Percentiles rank a stretch among this genome's conserved stretches.
phyloP scores from a whole-genome alignment of 2,797 vertebrate genomes.

The Darevskia mixta region DNA sequence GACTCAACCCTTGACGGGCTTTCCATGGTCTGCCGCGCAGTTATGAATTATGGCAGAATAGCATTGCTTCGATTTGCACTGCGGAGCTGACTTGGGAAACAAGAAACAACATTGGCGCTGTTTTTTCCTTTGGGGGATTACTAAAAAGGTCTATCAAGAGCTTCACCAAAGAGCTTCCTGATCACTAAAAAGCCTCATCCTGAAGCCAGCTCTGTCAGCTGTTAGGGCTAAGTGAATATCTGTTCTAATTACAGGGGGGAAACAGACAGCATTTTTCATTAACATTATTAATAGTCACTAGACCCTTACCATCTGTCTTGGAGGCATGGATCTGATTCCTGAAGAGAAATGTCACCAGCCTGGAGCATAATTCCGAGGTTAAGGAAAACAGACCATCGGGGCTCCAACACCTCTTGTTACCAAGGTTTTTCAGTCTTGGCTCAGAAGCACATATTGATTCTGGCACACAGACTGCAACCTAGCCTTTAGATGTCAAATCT shows the following conservation, averaged over 20 bases:
- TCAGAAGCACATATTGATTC: conserved; percentile 2
- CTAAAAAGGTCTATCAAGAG: conserved; percentile 49
- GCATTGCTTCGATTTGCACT: neutral
- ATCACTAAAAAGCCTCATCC: conserved; percentile 5
- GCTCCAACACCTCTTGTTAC: neutral
- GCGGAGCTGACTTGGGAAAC: neutral
- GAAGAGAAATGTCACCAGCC: conserved; percentile 38
- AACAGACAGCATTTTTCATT: conserved; percentile 35
- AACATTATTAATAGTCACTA: conserved; percentile 32
- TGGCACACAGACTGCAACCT: conserved; percentile 14
- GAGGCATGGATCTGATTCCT: conserved; percentile 11
- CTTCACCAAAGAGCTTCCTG: conserved; percentile 12
- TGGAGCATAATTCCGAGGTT: conserved; percentile 34
- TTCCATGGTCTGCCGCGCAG: neutral
- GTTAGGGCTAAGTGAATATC: conserved; percentile 27
- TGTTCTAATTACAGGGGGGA: conserved; percentile 41
- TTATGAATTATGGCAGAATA: neutral
- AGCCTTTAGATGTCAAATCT: conserved; percentile 28
- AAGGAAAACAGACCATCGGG: conserved; percentile 32
- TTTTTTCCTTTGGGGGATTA: conserved; percentile 66
- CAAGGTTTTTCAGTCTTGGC: conserved; percentile 24
- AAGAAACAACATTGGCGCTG: conserved; percentile 16
- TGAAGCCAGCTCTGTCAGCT: conserved; percentile 1
- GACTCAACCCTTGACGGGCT: conserved; percentile 1
- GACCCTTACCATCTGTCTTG: conserved; percentile 38